Evolutionary conservation across 2,888 invertebrate species (phyloP), one percentile per base, ranked within the genome.

Genomic region (Protodeltote pygarga): DNA sequence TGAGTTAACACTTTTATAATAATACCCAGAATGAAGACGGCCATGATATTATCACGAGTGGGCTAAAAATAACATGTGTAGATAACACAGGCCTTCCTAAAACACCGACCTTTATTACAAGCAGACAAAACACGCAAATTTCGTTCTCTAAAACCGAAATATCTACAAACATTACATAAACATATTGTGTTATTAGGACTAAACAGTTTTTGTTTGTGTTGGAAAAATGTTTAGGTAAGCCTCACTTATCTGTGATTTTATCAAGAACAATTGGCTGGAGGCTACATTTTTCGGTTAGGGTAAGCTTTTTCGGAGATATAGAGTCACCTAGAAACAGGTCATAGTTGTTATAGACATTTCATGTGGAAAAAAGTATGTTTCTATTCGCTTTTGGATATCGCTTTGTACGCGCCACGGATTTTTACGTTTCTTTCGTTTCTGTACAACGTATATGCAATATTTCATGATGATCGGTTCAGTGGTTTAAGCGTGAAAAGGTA

Each of bases 11-110:
- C 51, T 53, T 49, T 50, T 42, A 17, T 39, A 37, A 45, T 37
- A 45, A 54, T 49, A 54, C 50, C 32, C 33, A 53, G 40, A 53
- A 45, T 39, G 14, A 50, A 48, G 40, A 42, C 48, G 48, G 45
- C 41, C 51, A 32, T 47, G 52, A 66, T 62, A 29, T 46, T 57
- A 65, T 65, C 57, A 39, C 25, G 25, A 48, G 17, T 49, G 28
- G 13, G 15, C 57, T 65, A 65, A 69, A 68, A 61, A 61, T 66
- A 66, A 44, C 45, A 53, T 25, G 31, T 51, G 32, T 25, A 49
- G 65, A 66, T 69, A 66, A 49, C 49, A 54, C 50, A 40, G 28
- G 16, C 34, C 15, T 35, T 34, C 38, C 47, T 38, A 51, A 58
- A 64, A 41, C 24, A 28, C 21, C 5, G 20, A 35, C 13, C 20